phyloP scores from a whole-genome alignment of 2,113 vertebrate genomes.

The Lanius ludovicianus region DNA sequence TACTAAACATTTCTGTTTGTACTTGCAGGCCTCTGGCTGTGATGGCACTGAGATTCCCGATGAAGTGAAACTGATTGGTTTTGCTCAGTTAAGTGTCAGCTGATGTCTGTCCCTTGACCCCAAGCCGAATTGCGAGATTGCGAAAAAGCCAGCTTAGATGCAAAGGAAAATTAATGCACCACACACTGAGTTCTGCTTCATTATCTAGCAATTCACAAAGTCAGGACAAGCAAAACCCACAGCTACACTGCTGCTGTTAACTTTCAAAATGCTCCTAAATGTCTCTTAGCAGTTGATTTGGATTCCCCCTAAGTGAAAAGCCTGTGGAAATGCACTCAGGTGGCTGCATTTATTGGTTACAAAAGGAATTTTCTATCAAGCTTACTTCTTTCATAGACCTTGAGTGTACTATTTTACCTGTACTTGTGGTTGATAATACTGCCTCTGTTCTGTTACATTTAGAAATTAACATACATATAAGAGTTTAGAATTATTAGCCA shows the following conservation, averaged over 20 bases:
- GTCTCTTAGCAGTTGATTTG: slow-evolving; percentile 71
- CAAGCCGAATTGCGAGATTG: slow-evolving; percentile 75
- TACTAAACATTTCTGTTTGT: slow-evolving; percentile 43
- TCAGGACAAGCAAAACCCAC: slow-evolving; percentile 72
- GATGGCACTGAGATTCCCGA: slow-evolving; percentile 93
- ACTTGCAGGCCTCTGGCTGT: slow-evolving; percentile 88
- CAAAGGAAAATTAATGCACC: slow-evolving; percentile 66
- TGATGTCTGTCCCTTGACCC: slow-evolving; percentile 78
- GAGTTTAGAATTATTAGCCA: slow-evolving; percentile 80
- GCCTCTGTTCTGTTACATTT: slow-evolving; percentile 78
- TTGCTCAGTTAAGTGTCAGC: slow-evolving; percentile 95
- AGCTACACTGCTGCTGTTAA: slow-evolving; percentile 72
- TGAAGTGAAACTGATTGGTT: slow-evolving; percentile 98
- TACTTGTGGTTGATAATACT: slow-evolving; percentile 75
- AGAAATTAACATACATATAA: slow-evolving; percentile 75
- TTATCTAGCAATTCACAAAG: slow-evolving; percentile 75
- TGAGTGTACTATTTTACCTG: slow-evolving; percentile 75
- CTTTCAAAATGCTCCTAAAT: slow-evolving; percentile 71
- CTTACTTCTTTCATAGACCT: slow-evolving; percentile 77
- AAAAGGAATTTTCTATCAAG: slow-evolving; percentile 82
- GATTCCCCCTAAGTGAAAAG: slow-evolving; percentile 72
- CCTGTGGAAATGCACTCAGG: slow-evolving; percentile 86
- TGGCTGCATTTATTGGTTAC: slow-evolving; percentile 83
- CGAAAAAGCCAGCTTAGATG: slow-evolving; percentile 76
- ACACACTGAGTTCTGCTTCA: slow-evolving; percentile 77